phyloP scores from a whole-genome alignment of 1,140 invertebrate species.

The Heterodera carotae region DNA sequence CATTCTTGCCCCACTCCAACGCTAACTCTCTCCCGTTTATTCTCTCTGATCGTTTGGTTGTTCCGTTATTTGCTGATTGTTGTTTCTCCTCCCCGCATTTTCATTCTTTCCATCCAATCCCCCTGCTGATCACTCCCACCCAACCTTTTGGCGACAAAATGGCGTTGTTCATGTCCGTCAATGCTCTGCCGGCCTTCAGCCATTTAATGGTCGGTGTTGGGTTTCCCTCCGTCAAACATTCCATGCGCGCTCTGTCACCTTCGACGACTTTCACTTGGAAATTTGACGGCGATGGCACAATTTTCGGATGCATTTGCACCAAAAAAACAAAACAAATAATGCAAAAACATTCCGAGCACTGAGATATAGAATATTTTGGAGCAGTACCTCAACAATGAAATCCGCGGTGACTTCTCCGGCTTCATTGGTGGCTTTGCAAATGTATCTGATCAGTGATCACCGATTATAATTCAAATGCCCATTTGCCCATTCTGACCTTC shows the following conservation, averaged over 20 bases:
- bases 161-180: conserved; percentile 54
- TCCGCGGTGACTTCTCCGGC: conserved; percentile 55
- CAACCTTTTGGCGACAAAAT: conserved; percentile 62
- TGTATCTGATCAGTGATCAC: conserved; percentile 25
- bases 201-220: conserved; percentile 55
- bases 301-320: conserved; percentile 34
- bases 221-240: conserved; percentile 60
- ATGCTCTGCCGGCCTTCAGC: conserved; percentile 56
- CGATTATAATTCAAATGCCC: neutral
- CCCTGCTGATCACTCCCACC: neutral
- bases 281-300: conserved; percentile 22
- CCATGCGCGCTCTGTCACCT: conserved; percentile 52
- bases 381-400: conserved; percentile 55
- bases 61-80: neutral
- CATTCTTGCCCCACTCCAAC: too few relatives aligned
- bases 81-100: neutral
- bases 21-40: too few relatives aligned
- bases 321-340: neutral
- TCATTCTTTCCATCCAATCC: neutral
- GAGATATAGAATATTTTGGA: too few relatives aligned
- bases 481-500: conserved; percentile 17
- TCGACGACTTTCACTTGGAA: conserved; percentile 55
- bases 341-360: too few relatives aligned
- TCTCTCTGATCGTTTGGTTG: neutral
- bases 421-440: conserved; percentile 59